Evolutionary conservation across 2,888 invertebrate genomes (phyloP).

Genomic region (Synergus laeviventris): DNA sequence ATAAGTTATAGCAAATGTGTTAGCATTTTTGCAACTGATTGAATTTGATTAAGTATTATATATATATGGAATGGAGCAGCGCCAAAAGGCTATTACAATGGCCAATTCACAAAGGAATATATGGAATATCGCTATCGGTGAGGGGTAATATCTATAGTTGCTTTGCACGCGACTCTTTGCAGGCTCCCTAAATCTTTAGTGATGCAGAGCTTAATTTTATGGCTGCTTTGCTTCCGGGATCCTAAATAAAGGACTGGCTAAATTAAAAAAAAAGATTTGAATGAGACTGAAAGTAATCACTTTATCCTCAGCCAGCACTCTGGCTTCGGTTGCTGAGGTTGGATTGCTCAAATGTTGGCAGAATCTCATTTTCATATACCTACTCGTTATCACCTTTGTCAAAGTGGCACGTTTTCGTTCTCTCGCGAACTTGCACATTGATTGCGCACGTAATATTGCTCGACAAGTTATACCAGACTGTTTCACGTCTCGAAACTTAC

Average conservation of each 20-base stretch:
- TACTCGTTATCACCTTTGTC: conserved; percentile 5
- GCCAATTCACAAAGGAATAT: background rate
- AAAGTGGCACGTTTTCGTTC: conserved; percentile 1
- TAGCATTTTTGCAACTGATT: background rate
- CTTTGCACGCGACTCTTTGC: background rate
- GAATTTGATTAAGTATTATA: background rate
- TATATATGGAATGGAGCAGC: background rate
- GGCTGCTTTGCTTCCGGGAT: background rate
- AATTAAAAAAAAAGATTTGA: conserved; percentile 67
- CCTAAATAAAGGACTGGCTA: conserved; percentile 61
- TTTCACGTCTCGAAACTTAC: background rate
- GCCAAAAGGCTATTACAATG: background rate
- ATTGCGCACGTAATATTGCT: background rate
- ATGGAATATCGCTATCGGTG: background rate
- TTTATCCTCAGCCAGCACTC: conserved; percentile 65
- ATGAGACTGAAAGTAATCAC: conserved; percentile 67
- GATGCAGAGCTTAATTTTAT: background rate
- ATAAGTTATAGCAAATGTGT: too few relatives aligned
- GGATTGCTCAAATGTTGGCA: background rate
- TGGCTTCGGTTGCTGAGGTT: background rate
- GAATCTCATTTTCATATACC: background rate
- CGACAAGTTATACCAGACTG: background rate
- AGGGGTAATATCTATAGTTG: background rate
- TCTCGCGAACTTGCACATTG: conserved; percentile 1
- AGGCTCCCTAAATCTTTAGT: background rate